A percentile compares a stretch with the other conserved stretches of the same genome.
Evolutionary conservation across 23 tunicate species (phyloP).

Genomic region (Halocynthia aurantium): DNA sequence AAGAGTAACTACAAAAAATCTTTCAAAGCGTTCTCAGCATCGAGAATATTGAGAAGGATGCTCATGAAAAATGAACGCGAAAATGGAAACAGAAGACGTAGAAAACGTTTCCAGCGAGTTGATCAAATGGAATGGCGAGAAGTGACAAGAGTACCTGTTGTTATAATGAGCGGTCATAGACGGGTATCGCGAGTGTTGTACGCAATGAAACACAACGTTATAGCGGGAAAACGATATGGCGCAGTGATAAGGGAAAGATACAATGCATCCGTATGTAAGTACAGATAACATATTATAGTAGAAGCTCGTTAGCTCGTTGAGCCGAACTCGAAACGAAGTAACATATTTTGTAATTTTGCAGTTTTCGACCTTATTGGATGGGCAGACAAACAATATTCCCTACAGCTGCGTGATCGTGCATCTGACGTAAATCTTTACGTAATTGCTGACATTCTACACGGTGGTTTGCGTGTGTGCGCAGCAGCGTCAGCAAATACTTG

Average conservation of each 20-base stretch:
- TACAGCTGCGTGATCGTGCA: neutral
- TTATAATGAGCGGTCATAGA: neutral
- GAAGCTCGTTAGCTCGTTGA: neutral
- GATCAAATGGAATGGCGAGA: too few species aligned
- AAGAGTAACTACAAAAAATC: too few species aligned
- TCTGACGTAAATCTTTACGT: neutral
- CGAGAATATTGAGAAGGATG: too few species aligned
- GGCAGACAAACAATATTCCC: neutral
- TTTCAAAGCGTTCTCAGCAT: too few species aligned
- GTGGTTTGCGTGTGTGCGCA: neutral
- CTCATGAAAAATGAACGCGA: too few species aligned
- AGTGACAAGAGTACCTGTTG: neutral
- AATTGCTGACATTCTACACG: neutral
- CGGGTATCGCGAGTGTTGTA: neutral
- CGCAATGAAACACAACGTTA: neutral
- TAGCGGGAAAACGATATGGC: neutral
- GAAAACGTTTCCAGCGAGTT: too few species aligned
- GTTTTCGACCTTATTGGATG: neutral
- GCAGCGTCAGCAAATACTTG: neutral
- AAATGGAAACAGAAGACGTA: too few species aligned
- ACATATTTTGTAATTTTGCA: neutral
- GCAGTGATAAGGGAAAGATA: neutral
- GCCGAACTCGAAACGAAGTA: neutral
- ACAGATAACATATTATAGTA: neutral
- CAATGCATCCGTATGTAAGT: neutral